Evolutionary conservation across 2,888 invertebrate genomes (phyloP).

Genomic region (Platycheirus rosarum): DNA sequence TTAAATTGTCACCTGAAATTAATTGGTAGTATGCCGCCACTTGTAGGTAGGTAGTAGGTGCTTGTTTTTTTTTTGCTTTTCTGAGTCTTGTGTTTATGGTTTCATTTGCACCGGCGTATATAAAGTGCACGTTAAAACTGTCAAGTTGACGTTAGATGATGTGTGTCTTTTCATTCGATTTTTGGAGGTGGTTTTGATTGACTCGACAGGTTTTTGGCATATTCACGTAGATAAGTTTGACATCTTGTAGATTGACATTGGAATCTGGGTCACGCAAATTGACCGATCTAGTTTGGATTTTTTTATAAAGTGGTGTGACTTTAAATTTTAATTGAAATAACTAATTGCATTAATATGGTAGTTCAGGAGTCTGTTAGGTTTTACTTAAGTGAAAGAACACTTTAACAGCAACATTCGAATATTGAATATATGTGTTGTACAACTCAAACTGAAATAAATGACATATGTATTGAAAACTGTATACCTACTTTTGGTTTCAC

Average conservation of each 20-base stretch:
- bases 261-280: constrained; percentile 62
- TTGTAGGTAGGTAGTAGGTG: constrained; percentile 11
- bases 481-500: no score
- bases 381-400: no score
- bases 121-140: constrained; percentile 51
- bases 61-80: constrained; percentile 26
- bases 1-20: constrained; percentile 81
- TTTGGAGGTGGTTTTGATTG: constrained; percentile 62
- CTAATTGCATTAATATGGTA: constrained; percentile 36
- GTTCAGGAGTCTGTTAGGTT: no score
- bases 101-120: constrained; percentile 23
- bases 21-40: constrained; percentile 76
- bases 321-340: constrained; percentile 60
- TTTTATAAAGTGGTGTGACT: constrained; percentile 32
- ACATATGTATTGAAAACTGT: no score
- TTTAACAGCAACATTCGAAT: no score
- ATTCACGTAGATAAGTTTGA: constrained; percentile 62
- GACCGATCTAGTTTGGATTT: constrained; percentile 13
- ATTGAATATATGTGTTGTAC: no score
- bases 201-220: constrained; percentile 64
- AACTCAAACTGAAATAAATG: no score
- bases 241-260: constrained; percentile 55
- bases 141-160: constrained; percentile 55
- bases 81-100: constrained; percentile 30
- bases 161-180: constrained; percentile 20